These are phyloP conservation scores for Diuraphis noxia DNA, from an alignment of 1,140 invertebrate species.

Conservation along the genomic window DNA sequence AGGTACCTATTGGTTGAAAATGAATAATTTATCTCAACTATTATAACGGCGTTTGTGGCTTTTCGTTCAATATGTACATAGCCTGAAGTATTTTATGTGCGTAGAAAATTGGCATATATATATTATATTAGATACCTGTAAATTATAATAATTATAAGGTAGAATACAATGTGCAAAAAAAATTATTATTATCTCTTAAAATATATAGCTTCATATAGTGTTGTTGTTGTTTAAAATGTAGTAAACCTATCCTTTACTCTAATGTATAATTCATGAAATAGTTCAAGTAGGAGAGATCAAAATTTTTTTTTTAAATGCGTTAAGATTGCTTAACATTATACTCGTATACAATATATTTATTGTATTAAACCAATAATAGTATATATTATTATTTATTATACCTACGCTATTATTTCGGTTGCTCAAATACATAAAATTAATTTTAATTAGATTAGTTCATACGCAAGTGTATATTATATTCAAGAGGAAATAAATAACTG, in stretches of 20 bases:
- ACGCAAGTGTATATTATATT: neutral
- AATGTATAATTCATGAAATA: neutral
- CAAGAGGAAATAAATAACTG: too few species aligned
- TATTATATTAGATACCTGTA: too few species aligned
- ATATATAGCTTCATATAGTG: neutral
- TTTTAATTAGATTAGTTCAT: neutral
- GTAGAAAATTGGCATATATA: slow-evolving; percentile 16
- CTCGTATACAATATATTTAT: neutral
- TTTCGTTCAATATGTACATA: neutral
- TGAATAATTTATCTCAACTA: slow-evolving; percentile 9
- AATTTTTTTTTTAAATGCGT: neutral
- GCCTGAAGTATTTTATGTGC: neutral
- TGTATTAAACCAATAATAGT: neutral
- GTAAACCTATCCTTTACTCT: neutral
- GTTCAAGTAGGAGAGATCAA: neutral
- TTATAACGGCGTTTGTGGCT: neutral
- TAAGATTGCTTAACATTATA: neutral
- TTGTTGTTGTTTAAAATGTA: neutral
- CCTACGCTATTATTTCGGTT: neutral
- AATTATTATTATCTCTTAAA: neutral
- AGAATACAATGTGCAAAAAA: slow-evolving; percentile 4
- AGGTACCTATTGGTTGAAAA: neutral
- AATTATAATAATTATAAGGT: slow-evolving; percentile 34
- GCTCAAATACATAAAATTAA: neutral
- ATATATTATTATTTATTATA: neutral